Evolutionary conservation across 2,888 invertebrate species (phyloP).

Genomic region (Pristionchus japonicus): DNA sequence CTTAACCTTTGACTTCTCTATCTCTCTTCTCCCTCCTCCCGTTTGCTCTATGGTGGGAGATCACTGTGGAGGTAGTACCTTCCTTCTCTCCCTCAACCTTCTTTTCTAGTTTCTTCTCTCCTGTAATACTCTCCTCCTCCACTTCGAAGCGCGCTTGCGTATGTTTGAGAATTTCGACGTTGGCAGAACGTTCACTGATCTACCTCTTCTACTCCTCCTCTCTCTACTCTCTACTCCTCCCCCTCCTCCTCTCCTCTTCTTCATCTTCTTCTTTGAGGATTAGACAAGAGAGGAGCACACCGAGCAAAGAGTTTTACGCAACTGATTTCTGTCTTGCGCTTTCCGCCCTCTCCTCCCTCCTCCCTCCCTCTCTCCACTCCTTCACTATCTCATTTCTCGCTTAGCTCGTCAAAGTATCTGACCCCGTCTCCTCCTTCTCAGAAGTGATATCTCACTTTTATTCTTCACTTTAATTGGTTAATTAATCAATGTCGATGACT

Average conservation of each 20-base stretch:
- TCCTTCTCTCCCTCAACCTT: background rate
- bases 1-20: background rate
- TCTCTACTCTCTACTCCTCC: background rate
- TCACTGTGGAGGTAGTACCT: background rate
- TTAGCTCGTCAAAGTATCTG: background rate
- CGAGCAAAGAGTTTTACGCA: slow-evolving; percentile 5
- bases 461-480: background rate
- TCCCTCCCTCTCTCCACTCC: background rate
- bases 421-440: background rate
- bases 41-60: background rate
- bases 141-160: background rate
- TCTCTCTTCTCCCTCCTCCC: background rate
- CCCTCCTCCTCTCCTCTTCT: background rate
- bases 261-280: background rate
- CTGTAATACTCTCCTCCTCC: background rate
- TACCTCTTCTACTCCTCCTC: background rate
- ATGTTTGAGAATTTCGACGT: slow-evolving; percentile 14
- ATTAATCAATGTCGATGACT: background rate
- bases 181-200: slow-evolving; percentile 3
- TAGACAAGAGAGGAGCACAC: background rate
- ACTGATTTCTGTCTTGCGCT: background rate
- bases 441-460: background rate
- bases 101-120: background rate
- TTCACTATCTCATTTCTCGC: background rate
- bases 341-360: background rate